A percentile compares a stretch with the other conserved stretches of the same genome.
phyloP scores from a whole-genome alignment of 2,797 vertebrate genomes.

The Platalea minor region DNA sequence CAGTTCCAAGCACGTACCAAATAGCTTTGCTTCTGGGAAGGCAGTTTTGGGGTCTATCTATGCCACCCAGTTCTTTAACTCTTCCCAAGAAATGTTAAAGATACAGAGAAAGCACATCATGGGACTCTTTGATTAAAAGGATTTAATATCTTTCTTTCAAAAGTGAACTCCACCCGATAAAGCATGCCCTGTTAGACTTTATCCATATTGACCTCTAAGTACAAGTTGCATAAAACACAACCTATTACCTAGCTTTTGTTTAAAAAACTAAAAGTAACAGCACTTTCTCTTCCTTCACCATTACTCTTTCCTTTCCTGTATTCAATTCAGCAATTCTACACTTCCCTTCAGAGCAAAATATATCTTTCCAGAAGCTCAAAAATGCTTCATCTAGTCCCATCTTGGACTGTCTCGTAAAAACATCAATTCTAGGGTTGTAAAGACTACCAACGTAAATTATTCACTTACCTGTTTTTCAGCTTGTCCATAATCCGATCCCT shows the following conservation, averaged over 20 bases:
- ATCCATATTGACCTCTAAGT: neutral
- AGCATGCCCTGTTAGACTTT: neutral
- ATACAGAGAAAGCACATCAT: neutral
- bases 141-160: neutral
- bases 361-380: neutral
- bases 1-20: neutral
- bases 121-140: neutral
- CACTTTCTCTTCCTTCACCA: neutral
- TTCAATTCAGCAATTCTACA: neutral
- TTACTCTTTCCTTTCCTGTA: neutral
- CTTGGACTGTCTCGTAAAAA: neutral
- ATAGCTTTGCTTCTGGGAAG: neutral
- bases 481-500: constrained; percentile 89
- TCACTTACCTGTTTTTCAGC: constrained; percentile 91
- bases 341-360: neutral
- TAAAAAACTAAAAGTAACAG: neutral
- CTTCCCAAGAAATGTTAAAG: neutral
- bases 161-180: neutral
- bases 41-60: neutral
- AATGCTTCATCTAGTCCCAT: neutral
- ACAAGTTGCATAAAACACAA: neutral
- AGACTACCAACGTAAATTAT: neutral
- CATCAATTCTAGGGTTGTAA: neutral
- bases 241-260: neutral
- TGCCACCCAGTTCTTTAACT: neutral